These are phyloP conservation scores for Xenus cinereus DNA, from an alignment of 2,113 vertebrate genomes.

Conservation along the genomic window DNA sequence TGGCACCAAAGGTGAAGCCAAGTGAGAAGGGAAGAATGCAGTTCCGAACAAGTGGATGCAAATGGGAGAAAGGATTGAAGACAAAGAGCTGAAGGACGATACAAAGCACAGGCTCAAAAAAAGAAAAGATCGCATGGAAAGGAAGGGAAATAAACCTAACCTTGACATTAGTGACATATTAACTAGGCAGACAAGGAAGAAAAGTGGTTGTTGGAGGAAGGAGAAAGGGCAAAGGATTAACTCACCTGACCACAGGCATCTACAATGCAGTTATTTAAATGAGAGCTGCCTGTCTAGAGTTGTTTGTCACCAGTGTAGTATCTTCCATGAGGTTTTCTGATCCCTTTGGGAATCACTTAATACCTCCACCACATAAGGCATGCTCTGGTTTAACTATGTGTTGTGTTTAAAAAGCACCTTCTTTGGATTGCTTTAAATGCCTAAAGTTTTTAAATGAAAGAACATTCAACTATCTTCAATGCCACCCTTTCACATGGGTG, in stretches of 20 bases:
- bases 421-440: not conserved
- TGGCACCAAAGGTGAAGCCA: not conserved
- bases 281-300: not conserved
- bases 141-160: not conserved
- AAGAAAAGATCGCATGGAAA: not conserved
- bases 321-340: not conserved
- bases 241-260: not conserved
- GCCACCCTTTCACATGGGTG: not conserved
- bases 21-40: not conserved
- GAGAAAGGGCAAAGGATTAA: not conserved
- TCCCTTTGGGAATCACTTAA: not conserved
- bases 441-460: not conserved
- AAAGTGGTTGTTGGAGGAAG: not conserved
- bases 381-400: not conserved
- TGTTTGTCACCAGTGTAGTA: not conserved
- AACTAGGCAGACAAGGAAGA: not conserved
- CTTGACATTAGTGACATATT: constrained; percentile 22
- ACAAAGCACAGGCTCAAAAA: not conserved
- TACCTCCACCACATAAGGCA: not conserved
- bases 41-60: not conserved
- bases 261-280: not conserved
- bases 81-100: not conserved
- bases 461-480: not conserved
- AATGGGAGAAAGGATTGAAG: not conserved
- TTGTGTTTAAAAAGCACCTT: not conserved